Percentiles rank a stretch among this genome's conserved stretches.
phyloP scores from a whole-genome alignment of 2,113 vertebrate genomes.

The Lonchura striata region DNA sequence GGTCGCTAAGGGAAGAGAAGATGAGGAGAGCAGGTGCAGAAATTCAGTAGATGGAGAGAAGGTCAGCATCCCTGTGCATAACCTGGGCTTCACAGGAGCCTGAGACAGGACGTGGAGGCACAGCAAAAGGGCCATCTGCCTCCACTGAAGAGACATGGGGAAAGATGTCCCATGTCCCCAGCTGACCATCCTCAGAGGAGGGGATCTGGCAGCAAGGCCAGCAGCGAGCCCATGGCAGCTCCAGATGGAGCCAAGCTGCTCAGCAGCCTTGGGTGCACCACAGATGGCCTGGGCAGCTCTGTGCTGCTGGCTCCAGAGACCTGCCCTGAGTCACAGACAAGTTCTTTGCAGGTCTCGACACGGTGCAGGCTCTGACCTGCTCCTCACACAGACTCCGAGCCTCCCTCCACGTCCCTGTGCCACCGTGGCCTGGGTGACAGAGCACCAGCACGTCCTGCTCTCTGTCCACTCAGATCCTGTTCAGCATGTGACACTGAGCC shows the following conservation, averaged over 20 bases:
- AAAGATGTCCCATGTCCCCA: not conserved
- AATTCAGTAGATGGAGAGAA: not conserved
- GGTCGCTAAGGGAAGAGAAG: fast-evolving
- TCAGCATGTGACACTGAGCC: not conserved
- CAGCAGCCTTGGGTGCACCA: not conserved
- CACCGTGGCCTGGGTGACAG: not conserved
- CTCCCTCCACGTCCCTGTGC: not conserved
- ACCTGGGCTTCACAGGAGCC: not conserved
- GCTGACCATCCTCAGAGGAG: not conserved
- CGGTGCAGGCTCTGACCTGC: not conserved
- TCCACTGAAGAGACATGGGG: not conserved
- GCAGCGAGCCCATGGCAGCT: not conserved
- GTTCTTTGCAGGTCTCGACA: not conserved
- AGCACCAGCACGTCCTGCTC: not conserved
- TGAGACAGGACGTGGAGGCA: not conserved
- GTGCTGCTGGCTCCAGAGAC: not conserved
- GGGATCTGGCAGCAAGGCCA: not conserved
- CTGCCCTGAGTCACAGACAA: not conserved
- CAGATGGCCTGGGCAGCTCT: constrained; percentile 4
- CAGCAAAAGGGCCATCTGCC: not conserved
- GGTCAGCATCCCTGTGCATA: not conserved
- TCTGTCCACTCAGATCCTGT: not conserved
- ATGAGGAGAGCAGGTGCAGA: not conserved
- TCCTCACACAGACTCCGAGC: fast-evolving
- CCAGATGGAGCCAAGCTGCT: constrained; percentile 53